phyloP scores from a whole-genome alignment of 2,888 invertebrate genomes.

The Ethmia dodecea region DNA sequence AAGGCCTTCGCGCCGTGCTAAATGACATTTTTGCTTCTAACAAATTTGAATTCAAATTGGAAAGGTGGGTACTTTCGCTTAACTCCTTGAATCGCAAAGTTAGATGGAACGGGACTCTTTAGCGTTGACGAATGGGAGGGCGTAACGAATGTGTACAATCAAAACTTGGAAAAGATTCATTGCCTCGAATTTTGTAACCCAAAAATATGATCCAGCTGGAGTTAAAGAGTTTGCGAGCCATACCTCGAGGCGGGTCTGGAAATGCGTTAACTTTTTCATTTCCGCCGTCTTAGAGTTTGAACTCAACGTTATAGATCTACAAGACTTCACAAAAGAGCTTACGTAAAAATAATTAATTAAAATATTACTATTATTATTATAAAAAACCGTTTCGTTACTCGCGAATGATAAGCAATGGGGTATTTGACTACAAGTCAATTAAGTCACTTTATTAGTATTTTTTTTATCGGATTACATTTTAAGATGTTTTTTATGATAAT shows the following conservation, averaged over 20 bases:
- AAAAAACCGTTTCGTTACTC: no score
- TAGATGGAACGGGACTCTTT: slow-evolving; percentile 50
- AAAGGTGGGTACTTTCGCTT: slow-evolving; percentile 46
- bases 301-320: slow-evolving; percentile 3
- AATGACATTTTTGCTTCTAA: slow-evolving; percentile 26
- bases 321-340: background rate
- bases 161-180: slow-evolving; percentile 71
- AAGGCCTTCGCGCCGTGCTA: slow-evolving; percentile 1
- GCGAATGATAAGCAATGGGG: no score
- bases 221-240: slow-evolving; percentile 43
- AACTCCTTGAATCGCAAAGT: slow-evolving; percentile 55
- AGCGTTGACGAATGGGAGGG: slow-evolving; percentile 56
- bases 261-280: slow-evolving; percentile 43
- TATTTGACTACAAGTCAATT: no score
- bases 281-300: slow-evolving; percentile 22
- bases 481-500: no score
- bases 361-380: background rate
- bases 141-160: slow-evolving; percentile 70
- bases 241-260: slow-evolving; percentile 26
- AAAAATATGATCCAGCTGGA: slow-evolving; percentile 55
- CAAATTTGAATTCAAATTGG: slow-evolving; percentile 40
- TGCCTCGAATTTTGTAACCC: slow-evolving; percentile 50
- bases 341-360: background rate
- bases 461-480: no score
- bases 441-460: no score